Conservation (phyloP, 53 echinoderm and acorn worm genomes). For the Echinometra lucunter region DNA sequence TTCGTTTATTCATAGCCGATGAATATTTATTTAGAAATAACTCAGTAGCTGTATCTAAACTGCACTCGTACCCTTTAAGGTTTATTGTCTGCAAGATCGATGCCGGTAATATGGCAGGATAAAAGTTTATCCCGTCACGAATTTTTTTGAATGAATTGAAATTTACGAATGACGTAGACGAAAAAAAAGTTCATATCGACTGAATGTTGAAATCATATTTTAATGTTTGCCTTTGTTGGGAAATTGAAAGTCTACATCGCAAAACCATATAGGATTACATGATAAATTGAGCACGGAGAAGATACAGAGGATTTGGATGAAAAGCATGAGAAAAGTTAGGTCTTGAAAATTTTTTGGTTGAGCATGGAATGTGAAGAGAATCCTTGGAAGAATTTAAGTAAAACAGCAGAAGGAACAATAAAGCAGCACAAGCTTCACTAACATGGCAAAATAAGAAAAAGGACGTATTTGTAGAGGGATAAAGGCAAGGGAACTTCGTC, state of each 20-base stretch:
- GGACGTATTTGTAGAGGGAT: no score
- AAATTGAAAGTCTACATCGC: neutral
- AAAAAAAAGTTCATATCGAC: neutral
- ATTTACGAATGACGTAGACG: neutral
- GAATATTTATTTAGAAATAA: neutral
- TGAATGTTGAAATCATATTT: neutral
- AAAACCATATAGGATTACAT: neutral
- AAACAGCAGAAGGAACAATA: neutral
- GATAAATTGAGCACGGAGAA: neutral
- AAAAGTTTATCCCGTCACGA: neutral
- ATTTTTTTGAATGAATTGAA: neutral
- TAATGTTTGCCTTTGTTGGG: neutral
- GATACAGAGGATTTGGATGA: neutral
- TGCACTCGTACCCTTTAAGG: neutral
- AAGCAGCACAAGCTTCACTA: neutral
- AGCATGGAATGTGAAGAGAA: neutral
- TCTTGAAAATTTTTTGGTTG: neutral
- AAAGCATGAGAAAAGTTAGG: neutral
- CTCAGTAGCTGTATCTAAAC: neutral
- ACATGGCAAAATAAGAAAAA: neutral
- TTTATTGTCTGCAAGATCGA: neutral
- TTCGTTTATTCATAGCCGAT: no score
- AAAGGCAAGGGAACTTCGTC: neutral
- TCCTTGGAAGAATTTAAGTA: neutral
- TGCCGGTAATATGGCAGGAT: neutral